Conservation (phyloP, 2,888 invertebrate species). For the Metellina segmentata region DNA sequence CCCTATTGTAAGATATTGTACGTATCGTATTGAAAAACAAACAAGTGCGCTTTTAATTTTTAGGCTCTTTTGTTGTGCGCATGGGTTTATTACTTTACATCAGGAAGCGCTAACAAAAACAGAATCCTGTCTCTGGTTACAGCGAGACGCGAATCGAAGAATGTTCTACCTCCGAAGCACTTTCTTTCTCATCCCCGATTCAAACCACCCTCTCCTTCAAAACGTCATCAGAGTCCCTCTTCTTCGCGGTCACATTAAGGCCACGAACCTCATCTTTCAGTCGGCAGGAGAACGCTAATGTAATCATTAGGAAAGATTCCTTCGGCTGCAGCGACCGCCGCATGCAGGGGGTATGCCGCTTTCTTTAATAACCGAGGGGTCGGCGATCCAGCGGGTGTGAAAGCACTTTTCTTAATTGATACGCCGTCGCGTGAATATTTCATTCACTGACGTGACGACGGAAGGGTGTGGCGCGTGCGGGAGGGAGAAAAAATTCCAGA, state of each 20-base stretch:
- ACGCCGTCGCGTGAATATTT: constrained; percentile 38
- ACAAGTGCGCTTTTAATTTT: too few relatives aligned
- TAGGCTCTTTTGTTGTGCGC: too few relatives aligned
- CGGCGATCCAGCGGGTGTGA: constrained; percentile 46
- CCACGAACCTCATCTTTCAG: background rate
- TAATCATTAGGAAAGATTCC: constrained; percentile 8
- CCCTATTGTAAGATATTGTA: too few relatives aligned
- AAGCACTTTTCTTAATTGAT: constrained; percentile 59
- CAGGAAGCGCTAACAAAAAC: too few relatives aligned
- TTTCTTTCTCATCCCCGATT: too few relatives aligned
- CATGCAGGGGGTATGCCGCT: background rate
- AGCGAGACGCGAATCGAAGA: too few relatives aligned
- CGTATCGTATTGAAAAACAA: too few relatives aligned
- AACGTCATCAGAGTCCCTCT: too few relatives aligned
- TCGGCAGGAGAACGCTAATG: background rate
- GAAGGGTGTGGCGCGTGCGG: constrained; percentile 10
- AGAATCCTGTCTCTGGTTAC: too few relatives aligned
- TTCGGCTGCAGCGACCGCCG: background rate
- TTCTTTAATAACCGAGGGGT: constrained; percentile 14
- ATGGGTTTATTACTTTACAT: too few relatives aligned
- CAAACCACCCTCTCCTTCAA: too few relatives aligned
- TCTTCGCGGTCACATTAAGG: background rate
- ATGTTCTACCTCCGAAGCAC: too few relatives aligned
- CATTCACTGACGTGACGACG: constrained; percentile 18
- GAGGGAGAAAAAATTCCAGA: constrained; percentile 7